These are phyloP conservation scores for Drosophila pseudotalamancana DNA, from an alignment of 2,888 invertebrate genomes.

Conservation along the genomic window DNA sequence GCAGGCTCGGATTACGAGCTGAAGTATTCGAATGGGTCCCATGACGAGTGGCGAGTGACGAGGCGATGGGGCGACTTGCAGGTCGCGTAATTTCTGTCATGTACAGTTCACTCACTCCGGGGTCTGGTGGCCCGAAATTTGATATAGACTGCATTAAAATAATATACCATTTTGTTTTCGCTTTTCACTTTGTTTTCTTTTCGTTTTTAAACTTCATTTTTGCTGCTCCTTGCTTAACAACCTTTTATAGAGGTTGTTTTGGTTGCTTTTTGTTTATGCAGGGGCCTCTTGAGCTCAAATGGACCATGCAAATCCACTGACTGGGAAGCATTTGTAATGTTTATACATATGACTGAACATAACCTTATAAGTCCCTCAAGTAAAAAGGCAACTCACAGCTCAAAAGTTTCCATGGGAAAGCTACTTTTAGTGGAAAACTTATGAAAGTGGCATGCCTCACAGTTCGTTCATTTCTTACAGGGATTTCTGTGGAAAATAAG, in stretches of 20 bases:
- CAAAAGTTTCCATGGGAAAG: slow-evolving; percentile 6
- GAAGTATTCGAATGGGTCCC: slow-evolving; percentile 47
- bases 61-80: slow-evolving; percentile 27
- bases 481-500: too few species aligned
- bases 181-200: slow-evolving; percentile 13
- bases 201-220: too few species aligned
- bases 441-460: neutral
- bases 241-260: slow-evolving; percentile 36
- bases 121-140: slow-evolving; percentile 61
- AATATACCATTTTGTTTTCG: slow-evolving; percentile 68
- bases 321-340: slow-evolving; percentile 66
- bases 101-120: slow-evolving; percentile 28
- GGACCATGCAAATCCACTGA: slow-evolving; percentile 62
- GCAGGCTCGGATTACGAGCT: slow-evolving; percentile 66
- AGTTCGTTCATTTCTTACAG: neutral
- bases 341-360: slow-evolving; percentile 56
- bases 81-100: slow-evolving; percentile 53
- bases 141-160: slow-evolving; percentile 73
- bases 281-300: slow-evolving; percentile 51
- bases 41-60: slow-evolving; percentile 58
- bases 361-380: slow-evolving; percentile 15
- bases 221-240: slow-evolving; percentile 12
- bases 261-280: slow-evolving; percentile 13
- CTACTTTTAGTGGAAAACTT: neutral
- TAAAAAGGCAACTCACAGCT: slow-evolving; percentile 36